Percentiles rank a stretch among this genome's conserved stretches.
Conservation (phyloP, 2,113 vertebrate genomes). For the Colinus virginianus region DNA sequence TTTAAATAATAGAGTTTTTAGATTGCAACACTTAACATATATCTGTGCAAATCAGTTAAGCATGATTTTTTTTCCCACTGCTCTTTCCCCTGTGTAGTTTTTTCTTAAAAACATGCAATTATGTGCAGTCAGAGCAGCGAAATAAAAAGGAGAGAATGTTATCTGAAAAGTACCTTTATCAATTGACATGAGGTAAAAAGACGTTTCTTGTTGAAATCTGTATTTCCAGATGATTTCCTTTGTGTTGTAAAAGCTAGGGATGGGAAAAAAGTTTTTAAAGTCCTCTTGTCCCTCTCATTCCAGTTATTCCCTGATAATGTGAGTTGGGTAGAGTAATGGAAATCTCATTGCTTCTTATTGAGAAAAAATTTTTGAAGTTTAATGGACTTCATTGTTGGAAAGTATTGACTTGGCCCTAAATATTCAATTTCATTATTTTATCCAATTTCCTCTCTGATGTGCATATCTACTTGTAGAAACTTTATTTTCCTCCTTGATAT, state of each 20-base stretch:
- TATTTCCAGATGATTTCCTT: slow-evolving; percentile 43
- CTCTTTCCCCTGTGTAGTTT: not conserved
- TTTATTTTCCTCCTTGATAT: not conserved
- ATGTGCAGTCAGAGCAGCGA: not conserved
- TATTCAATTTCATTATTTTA: slow-evolving; percentile 25
- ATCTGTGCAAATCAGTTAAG: not conserved
- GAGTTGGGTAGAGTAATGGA: slow-evolving; percentile 23
- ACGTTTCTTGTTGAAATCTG: not conserved
- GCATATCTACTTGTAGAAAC: not conserved
- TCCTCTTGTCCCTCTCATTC: not conserved
- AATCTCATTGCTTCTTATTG: slow-evolving; percentile 5
- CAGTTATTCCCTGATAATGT: slow-evolving; percentile 28
- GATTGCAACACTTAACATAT: not conserved
- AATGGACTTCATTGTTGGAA: not conserved
- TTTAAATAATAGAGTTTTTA: not conserved
- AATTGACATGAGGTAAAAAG: slow-evolving; percentile 18
- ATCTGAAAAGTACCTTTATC: slow-evolving; percentile 22
- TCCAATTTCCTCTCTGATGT: not conserved
- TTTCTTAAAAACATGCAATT: not conserved
- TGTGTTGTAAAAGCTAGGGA: not conserved
- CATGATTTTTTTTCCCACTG: not conserved
- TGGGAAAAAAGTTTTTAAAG: not conserved
- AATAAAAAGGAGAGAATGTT: not conserved
- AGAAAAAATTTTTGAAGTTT: not conserved
- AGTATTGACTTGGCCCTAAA: not conserved